phyloP scores from a whole-genome alignment of 2,113 vertebrate species.

The Sapajus apella region DNA sequence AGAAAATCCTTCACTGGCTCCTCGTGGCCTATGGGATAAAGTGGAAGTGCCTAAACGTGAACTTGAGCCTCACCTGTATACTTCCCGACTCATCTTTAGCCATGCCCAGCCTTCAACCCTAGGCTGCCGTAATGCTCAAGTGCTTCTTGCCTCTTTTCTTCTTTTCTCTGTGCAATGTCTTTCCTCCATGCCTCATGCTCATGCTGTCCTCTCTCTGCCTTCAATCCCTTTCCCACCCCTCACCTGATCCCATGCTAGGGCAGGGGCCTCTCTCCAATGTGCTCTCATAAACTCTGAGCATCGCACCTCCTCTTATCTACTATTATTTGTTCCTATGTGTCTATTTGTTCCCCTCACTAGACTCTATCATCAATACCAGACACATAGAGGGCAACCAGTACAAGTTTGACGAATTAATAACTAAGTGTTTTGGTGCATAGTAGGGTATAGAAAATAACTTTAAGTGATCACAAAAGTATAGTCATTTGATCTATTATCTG shows the following conservation, averaged over 20 bases:
- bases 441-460: slow-evolving; percentile 13
- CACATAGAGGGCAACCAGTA: background rate
- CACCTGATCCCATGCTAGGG: background rate
- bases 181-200: background rate
- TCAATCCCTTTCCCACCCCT: background rate
- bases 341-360: background rate
- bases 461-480: background rate
- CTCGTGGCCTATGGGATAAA: background rate
- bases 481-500: background rate
- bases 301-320: background rate
- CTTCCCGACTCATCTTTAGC: background rate
- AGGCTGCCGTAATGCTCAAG: background rate
- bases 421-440: background rate
- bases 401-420: background rate
- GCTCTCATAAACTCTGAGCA: background rate
- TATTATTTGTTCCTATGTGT: background rate
- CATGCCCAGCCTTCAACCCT: background rate
- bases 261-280: background rate
- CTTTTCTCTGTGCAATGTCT: background rate
- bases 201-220: background rate
- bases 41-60: background rate
- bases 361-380: background rate
- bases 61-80: background rate
- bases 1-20: background rate
- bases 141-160: background rate